Percentiles rank a stretch among this genome's conserved stretches.
These are phyloP conservation scores for Triplophysa siluroides DNA, from an alignment of 2,113 vertebrate genomes.

Conservation along the genomic window DNA sequence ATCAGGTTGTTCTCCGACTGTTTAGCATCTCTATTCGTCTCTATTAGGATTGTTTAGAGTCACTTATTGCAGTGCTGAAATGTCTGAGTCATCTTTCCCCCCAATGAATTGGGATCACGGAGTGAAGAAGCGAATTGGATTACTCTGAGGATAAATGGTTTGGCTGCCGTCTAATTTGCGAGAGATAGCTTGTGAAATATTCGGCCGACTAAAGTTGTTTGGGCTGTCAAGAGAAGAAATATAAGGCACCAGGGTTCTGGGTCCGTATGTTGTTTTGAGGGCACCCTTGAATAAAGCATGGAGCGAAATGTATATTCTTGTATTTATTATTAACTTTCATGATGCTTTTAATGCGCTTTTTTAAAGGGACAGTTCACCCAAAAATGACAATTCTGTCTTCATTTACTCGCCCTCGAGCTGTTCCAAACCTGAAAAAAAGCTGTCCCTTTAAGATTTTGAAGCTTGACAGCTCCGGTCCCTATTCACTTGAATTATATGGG, in stretches of 20 bases:
- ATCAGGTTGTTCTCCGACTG: background rate
- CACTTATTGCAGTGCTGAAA: slow-evolving; percentile 41
- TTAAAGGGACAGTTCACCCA: no score
- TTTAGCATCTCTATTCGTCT: slow-evolving; percentile 30
- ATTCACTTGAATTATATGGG: slow-evolving; percentile 2
- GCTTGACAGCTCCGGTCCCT: background rate
- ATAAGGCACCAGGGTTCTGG: slow-evolving; percentile 20
- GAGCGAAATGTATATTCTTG: no score
- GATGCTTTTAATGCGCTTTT: background rate
- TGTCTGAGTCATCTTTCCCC: slow-evolving; percentile 45
- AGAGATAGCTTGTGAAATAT: slow-evolving; percentile 48
- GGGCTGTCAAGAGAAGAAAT: slow-evolving; percentile 11
- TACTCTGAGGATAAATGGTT: slow-evolving; percentile 47
- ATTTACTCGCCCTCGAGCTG: no score
- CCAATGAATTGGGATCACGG: slow-evolving; percentile 39
- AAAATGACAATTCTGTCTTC: no score
- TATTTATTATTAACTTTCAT: background rate
- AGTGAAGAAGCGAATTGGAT: slow-evolving; percentile 47
- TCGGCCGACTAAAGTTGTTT: background rate
- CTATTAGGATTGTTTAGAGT: slow-evolving; percentile 45
- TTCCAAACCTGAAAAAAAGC: no score
- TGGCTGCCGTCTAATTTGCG: slow-evolving; percentile 45
- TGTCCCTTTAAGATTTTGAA: no score
- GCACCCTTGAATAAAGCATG: no score
- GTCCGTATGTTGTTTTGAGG: slow-evolving; percentile 20